Base-by-base conservation (phyloP, 2,888 invertebrate genomes). In the Drosophila sordidula region DNA sequence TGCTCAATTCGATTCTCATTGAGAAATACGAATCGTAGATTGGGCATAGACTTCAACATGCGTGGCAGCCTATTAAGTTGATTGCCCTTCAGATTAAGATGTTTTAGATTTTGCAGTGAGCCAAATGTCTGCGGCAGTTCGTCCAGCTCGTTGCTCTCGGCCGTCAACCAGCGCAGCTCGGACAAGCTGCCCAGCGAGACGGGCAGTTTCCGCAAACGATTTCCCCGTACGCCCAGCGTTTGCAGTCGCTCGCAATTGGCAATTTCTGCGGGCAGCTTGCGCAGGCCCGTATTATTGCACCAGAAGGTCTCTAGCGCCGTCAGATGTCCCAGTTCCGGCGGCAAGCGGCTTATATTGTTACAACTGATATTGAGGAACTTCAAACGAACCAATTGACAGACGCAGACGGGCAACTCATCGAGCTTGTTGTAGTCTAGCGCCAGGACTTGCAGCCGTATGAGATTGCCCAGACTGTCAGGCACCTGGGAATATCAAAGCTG, bases 381-480 rank as follows among this genome's bases (percentile, higher is more conserved):
- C 42, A 95, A 91, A 65, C 94, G 93, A 78, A 93, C 93, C 77
- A 95, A 90, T 70, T 93, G 92, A 44, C 93, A 94, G 74, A 95
- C 93, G 73, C 94, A 94, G n/a, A 92, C 78, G 1, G 95, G 95
- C 86, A 95, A 93, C 18, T 92, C 92, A 67, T 92, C 93, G 65
- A 95, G 92, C 68, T 94, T 93, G 89, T 95, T 95, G 87, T 95
- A 95, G 87, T 95, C 95, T 80, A 95, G 87, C 5, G 95, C 94
- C 63, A 95, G 91, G 18, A 94, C 94, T 52, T 94, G 94, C 29
- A 95, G 90, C 70, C 94, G 94, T 52, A 93, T 86, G 47, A 95
- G 90, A 59, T 93, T 92, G 26, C 92, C 92, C 65, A 95, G 91
- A 80, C 93, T 92, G 44, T 92, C 91, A 38, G 93, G 93, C 16